Evolutionary conservation across 2,888 invertebrate species (phyloP), one percentile per base, ranked within the genome.

Genomic region (Noctua fimbriata): DNA sequence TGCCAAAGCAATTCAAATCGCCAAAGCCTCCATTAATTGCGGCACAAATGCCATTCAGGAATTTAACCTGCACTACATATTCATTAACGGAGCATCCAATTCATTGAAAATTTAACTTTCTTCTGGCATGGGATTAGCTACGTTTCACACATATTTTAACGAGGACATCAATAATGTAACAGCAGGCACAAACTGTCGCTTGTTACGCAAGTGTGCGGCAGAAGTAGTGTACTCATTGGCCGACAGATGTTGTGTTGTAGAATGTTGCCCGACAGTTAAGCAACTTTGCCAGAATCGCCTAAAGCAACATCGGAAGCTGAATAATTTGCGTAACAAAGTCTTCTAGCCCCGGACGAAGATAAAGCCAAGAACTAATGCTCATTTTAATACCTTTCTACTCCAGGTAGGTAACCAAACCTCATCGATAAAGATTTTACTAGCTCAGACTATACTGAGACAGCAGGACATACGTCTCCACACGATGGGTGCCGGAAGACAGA

Each of bases 101-200:
- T 79, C 65, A 83, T 85, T 83, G 85, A 75, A 85, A 80, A 79
- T 79, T 83, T 32, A 79, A 86, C 85, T 85, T 85, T 85, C 85
- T 85, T 85, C 85, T 83, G 79, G 80, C 85, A 69, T 83, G 69
- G 74, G 79, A 77, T 83, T 85, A 83, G 72, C 21, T 73, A 80
- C 76, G 87, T 85, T 86, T 83, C 85, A 80, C 87, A 87, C 85
- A 86, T 85, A 79, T 73, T 36, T 79, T 83, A 80, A 67, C 55
- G 49, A 69, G 67, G 36, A 24, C 80, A 85, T 85, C 28, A 75
- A 85, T 85, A 84, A 88, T 88, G 78, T 83, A 88, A 79, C 79
- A 76, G 73, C 47, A n/a, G 60, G 14, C 69, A 73, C 89, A 91
- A 87, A 89, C 90, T 90, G 84, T 89, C 80, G 86, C 86, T 88